phyloP scores from a whole-genome alignment of 1,140 invertebrate genomes.

The Hermatobates lingyangjiaoensis region DNA sequence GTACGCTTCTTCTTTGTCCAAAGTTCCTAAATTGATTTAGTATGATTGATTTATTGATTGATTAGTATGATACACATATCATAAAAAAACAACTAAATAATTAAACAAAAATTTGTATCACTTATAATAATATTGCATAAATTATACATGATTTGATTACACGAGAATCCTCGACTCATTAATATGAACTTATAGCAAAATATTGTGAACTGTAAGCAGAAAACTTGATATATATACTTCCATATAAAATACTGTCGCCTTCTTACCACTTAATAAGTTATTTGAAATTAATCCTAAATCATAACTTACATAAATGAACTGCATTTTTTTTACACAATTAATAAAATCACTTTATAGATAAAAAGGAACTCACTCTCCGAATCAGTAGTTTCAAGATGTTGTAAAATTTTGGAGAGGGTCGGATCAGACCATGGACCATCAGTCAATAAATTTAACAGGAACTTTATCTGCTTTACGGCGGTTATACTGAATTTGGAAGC shows the following conservation, averaged over 20 bases:
- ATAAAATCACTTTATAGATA: not conserved
- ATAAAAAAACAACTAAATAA: too few species aligned
- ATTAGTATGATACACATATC: too few species aligned
- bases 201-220: not conserved
- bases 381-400: constrained; percentile 4
- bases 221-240: not conserved
- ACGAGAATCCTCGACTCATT: too few species aligned
- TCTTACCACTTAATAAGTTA: not conserved
- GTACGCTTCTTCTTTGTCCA: too few species aligned
- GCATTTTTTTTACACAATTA: not conserved
- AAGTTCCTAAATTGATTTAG: too few species aligned
- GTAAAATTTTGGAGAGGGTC: constrained; percentile 5
- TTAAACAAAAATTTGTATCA: too few species aligned
- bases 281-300: not conserved
- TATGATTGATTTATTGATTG: too few species aligned
- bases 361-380: constrained; percentile 1
- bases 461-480: constrained; percentile 1
- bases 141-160: too few species aligned
- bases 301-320: not conserved
- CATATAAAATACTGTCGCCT: not conserved
- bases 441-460: constrained; percentile 1
- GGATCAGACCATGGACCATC: constrained; percentile 10
- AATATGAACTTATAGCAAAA: not conserved
- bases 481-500: constrained; percentile 1
- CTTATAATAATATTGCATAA: too few species aligned